Percentiles rank a stretch among this genome's conserved stretches.
phyloP scores from a whole-genome alignment of 2,888 invertebrate genomes.

The Clitarchus hookeri region DNA sequence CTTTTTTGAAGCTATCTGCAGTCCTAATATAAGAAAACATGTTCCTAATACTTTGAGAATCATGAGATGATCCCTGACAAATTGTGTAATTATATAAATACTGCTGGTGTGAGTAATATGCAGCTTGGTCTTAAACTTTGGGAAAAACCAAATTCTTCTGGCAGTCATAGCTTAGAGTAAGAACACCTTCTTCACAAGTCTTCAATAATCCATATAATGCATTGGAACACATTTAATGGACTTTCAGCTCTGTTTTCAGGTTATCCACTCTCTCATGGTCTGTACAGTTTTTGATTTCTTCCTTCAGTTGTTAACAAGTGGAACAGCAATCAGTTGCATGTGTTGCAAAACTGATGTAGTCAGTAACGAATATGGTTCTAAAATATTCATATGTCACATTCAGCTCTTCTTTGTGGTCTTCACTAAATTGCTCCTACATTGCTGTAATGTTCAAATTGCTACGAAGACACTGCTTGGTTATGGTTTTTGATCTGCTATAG shows the following conservation, averaged over 20 bases:
- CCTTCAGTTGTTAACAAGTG: not conserved
- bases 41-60: too few relatives aligned
- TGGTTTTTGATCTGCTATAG: not conserved
- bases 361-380: not conserved
- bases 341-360: not conserved
- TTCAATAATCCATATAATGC: not conserved
- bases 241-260: constrained; percentile 18
- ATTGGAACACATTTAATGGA: not conserved
- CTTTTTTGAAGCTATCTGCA: too few relatives aligned
- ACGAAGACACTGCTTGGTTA: not conserved
- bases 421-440: not conserved
- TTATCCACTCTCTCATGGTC: not conserved
- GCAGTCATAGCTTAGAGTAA: too few relatives aligned
- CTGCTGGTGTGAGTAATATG: constrained; percentile 50
- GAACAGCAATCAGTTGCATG: constrained; percentile 5
- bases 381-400: not conserved
- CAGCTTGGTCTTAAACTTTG: too few relatives aligned
- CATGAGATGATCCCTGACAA: too few relatives aligned
- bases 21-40: too few relatives aligned
- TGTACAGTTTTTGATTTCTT: not conserved
- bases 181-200: not conserved
- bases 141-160: too few relatives aligned
- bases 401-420: not conserved
- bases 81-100: constrained; percentile 51
- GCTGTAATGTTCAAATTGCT: not conserved